These are phyloP conservation scores for Hydraecia micacea DNA, from an alignment of 2,888 invertebrate species.

Conservation along the genomic window DNA sequence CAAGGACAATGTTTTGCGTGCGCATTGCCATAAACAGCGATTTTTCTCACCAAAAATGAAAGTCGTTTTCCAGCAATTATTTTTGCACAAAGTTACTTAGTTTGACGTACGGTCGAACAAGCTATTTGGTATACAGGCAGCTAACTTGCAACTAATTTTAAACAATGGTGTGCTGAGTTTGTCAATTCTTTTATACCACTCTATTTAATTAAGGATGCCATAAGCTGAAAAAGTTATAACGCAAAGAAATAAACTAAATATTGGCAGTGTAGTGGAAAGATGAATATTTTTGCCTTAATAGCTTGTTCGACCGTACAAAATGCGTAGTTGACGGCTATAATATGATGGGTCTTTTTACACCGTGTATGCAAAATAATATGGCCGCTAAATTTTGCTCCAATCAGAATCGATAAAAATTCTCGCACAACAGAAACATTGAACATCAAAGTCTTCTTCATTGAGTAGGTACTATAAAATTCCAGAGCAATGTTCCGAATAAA, in stretches of 20 bases:
- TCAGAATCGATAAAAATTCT: not conserved
- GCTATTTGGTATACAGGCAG: too few species aligned
- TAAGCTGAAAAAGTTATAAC: too few species aligned
- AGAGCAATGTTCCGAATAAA: constrained; percentile 29
- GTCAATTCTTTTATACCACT: too few species aligned
- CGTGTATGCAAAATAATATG: not conserved
- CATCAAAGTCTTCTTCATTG: constrained; percentile 4
- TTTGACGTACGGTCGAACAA: too few species aligned
- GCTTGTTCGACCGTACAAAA: too few species aligned
- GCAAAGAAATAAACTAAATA: too few species aligned
- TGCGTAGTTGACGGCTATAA: not conserved
- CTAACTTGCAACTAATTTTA: too few species aligned
- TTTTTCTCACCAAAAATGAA: not conserved
- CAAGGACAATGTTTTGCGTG: too few species aligned
- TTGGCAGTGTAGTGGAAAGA: too few species aligned
- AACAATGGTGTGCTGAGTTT: too few species aligned
- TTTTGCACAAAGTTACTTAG: not conserved
- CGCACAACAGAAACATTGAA: not conserved
- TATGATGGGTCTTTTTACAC: not conserved
- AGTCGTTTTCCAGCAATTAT: not conserved
- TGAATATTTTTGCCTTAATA: too few species aligned
- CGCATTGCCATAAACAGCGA: not conserved
- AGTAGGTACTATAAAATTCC: constrained; percentile 25
- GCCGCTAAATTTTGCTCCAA: not conserved
- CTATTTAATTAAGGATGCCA: too few species aligned